Conservation (phyloP, 2,113 vertebrate species). For the Petromus typicus region DNA sequence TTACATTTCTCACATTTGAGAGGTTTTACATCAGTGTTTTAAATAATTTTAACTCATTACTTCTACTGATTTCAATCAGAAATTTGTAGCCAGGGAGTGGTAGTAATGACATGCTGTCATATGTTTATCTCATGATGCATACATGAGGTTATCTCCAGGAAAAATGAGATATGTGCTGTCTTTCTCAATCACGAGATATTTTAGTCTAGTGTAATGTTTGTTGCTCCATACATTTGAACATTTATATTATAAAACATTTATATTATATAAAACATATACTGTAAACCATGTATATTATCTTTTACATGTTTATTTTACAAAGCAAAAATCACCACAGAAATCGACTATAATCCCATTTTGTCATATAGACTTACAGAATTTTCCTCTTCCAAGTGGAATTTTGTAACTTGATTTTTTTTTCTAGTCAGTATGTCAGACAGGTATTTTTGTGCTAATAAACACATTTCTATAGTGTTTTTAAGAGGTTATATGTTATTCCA, state of each 20-base stretch:
- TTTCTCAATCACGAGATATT: slow-evolving; percentile 48
- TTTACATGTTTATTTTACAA: slow-evolving; percentile 45
- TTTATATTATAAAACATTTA: slow-evolving; percentile 50
- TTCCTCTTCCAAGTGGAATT: neutral
- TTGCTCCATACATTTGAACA: neutral
- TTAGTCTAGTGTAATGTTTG: slow-evolving; percentile 12
- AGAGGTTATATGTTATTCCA: neutral
- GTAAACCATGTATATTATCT: no score
- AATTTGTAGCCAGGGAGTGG: slow-evolving; percentile 31
- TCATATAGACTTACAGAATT: slow-evolving; percentile 16
- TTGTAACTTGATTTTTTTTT: slow-evolving; percentile 26
- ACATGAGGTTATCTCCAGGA: slow-evolving; percentile 33
- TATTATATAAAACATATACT: no score
- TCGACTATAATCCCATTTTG: slow-evolving; percentile 29
- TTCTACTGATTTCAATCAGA: slow-evolving; percentile 42
- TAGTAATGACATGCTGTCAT: slow-evolving; percentile 51
- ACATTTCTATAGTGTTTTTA: slow-evolving; percentile 37
- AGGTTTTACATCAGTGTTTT: neutral
- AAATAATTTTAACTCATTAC: slow-evolving; percentile 56
- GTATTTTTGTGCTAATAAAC: slow-evolving; percentile 1
- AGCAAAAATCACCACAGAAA: slow-evolving; percentile 12
- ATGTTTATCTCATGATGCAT: slow-evolving; percentile 36
- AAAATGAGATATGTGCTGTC: slow-evolving; percentile 6
- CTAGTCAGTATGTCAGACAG: neutral
- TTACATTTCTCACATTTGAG: slow-evolving; percentile 51